phyloP scores from a whole-genome alignment of 2,888 invertebrate genomes.

The Mesorhabditis spiculigera region DNA sequence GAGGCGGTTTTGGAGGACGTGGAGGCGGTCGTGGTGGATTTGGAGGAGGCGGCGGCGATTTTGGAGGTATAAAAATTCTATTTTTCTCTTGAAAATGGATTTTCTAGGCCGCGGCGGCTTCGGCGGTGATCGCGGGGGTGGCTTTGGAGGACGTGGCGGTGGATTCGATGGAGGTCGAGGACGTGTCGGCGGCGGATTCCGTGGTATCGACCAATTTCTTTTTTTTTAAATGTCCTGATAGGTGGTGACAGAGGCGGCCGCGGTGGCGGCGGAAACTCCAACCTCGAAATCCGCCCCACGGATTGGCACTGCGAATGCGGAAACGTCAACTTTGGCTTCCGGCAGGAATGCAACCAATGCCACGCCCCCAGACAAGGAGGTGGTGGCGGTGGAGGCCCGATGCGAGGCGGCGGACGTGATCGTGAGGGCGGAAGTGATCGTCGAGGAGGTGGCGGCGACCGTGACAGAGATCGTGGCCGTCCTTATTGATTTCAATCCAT shows the following conservation, averaged over 20 bases:
- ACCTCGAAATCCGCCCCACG: conserved; percentile 42
- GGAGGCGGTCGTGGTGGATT: conserved; percentile 24
- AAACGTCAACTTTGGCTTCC: conserved; percentile 54
- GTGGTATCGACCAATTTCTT: conserved; percentile 7
- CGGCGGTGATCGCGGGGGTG: conserved; percentile 20
- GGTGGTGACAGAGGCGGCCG: conserved; percentile 13
- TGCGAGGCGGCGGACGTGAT: conserved; percentile 23
- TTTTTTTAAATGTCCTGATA: neutral
- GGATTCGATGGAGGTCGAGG: conserved; percentile 20
- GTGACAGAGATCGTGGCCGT: neutral
- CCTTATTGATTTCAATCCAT: neutral
- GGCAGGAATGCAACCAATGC: conserved; percentile 40
- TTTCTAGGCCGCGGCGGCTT: conserved; percentile 23
- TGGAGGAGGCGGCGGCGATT: conserved; percentile 14
- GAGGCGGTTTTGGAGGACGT: conserved; percentile 25
- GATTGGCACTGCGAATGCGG: conserved; percentile 54
- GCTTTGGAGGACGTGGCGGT: conserved; percentile 58
- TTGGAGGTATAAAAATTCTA: neutral
- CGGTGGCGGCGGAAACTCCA: conserved; percentile 30
- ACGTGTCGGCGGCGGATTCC: conserved; percentile 24
- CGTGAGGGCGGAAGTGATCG: neutral
- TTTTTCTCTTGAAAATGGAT: neutral
- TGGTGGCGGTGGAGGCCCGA: conserved; percentile 18
- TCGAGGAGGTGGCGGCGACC: neutral
- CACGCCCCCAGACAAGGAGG: conserved; percentile 22